Conservation (phyloP, 2,888 invertebrate genomes). For the Synergus laeviventris region DNA sequence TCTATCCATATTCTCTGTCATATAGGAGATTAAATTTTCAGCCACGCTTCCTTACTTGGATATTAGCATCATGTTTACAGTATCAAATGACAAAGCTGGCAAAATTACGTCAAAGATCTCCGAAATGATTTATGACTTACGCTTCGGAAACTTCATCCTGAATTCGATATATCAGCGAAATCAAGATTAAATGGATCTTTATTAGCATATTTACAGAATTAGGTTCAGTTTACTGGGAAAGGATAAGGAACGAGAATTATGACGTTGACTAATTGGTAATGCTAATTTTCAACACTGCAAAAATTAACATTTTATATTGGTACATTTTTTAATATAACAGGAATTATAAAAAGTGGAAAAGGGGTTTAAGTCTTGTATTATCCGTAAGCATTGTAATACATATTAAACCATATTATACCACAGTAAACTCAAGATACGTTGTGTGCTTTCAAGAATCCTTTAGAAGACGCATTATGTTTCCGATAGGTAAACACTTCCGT, state of each 20-base stretch:
- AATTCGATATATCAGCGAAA: not conserved
- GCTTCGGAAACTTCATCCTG: not conserved
- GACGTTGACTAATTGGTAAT: too few species aligned
- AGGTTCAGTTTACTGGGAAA: too few species aligned
- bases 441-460: slow-evolving; percentile 16
- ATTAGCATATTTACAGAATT: too few species aligned
- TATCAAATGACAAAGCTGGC: slow-evolving; percentile 32
- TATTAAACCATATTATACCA: not conserved
- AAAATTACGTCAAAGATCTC: slow-evolving; percentile 23
- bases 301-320: too few species aligned
- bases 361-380: not conserved
- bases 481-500: slow-evolving; percentile 12
- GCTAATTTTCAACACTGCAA: too few species aligned
- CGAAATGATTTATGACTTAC: slow-evolving; percentile 21
- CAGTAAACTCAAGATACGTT: slow-evolving; percentile 8
- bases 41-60: slow-evolving; percentile 6
- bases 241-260: too few species aligned
- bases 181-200: too few species aligned
- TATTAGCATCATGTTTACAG: slow-evolving; percentile 29
- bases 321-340: not conserved
- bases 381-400: not conserved
- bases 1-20: slow-evolving; percentile 34
- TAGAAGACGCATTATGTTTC: slow-evolving; percentile 2
- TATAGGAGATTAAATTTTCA: slow-evolving; percentile 38
- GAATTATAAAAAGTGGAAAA: not conserved